A percentile compares a stretch with the other conserved stretches of the same genome.
Conservation (phyloP, 2,797 vertebrate species). For the Hafferia zeledoni region DNA sequence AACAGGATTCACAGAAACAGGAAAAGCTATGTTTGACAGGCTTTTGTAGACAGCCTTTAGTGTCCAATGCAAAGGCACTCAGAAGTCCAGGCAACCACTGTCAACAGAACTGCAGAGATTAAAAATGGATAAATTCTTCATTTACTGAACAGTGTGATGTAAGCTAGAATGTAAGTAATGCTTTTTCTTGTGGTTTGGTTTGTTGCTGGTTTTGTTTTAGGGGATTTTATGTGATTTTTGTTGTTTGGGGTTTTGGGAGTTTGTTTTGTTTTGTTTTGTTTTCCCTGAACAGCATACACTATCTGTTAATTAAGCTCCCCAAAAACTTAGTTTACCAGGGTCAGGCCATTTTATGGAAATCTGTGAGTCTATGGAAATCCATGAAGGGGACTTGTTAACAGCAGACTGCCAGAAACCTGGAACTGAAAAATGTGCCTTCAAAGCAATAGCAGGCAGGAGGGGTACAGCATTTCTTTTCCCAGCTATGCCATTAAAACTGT, state of each 20-base stretch:
- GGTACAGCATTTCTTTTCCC: background rate
- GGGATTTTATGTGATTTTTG: too few species aligned
- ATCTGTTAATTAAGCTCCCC: background rate
- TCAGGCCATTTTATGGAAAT: background rate
- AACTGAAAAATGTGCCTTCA: background rate
- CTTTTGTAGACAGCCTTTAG: background rate
- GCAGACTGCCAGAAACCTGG: background rate
- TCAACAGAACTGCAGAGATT: background rate
- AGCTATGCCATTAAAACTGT: background rate
- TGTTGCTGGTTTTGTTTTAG: background rate
- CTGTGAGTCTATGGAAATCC: background rate
- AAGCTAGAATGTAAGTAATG: fast-evolving
- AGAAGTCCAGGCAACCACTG: background rate
- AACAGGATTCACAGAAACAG: background rate
- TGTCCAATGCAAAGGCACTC: background rate
- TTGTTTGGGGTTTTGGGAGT: too few species aligned
- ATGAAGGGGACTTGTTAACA: background rate
- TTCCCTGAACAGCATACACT: background rate
- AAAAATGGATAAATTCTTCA: background rate
- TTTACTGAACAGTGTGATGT: background rate
- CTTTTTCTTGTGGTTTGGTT: background rate
- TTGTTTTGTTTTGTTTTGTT: background rate
- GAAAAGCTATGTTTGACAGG: background rate
- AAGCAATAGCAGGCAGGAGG: background rate
- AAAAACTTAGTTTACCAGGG: background rate